phyloP scores from a whole-genome alignment of 2,113 vertebrate genomes.

The Pomatostomus ruficeps region DNA sequence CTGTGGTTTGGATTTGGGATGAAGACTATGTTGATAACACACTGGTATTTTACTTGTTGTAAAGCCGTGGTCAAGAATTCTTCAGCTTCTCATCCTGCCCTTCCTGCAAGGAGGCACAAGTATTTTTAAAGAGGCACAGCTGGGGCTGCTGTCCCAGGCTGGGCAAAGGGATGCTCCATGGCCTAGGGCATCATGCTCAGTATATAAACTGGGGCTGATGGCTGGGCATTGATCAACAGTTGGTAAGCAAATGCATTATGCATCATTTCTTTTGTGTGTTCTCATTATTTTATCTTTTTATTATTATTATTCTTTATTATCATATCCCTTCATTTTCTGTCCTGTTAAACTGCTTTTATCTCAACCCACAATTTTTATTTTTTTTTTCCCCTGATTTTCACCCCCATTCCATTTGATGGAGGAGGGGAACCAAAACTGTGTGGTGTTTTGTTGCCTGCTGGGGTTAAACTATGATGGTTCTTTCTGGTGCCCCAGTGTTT shows the following conservation, averaged over 20 bases:
- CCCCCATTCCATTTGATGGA: too few relatives aligned
- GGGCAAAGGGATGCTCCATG: neutral
- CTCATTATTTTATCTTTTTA: neutral
- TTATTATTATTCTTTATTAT: neutral
- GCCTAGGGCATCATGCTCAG: neutral
- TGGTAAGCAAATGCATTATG: neutral
- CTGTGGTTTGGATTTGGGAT: neutral
- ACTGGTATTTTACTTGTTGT: neutral
- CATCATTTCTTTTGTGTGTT: neutral
- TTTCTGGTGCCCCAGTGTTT: neutral
- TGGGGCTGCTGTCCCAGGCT: neutral
- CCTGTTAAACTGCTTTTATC: neutral
- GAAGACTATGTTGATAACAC: neutral
- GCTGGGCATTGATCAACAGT: neutral
- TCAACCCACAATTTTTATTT: neutral
- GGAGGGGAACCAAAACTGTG: neutral
- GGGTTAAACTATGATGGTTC: accelerated
- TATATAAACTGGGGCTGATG: neutral
- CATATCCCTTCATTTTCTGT: neutral
- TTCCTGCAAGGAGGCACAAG: accelerated
- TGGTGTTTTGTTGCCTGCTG: neutral
- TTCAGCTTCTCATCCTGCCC: neutral
- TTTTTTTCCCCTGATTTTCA: neutral
- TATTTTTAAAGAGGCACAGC: neutral
- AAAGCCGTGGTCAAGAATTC: neutral